Base-by-base conservation (phyloP, 2,797 vertebrate species). In the Anguilla obscura region DNA sequence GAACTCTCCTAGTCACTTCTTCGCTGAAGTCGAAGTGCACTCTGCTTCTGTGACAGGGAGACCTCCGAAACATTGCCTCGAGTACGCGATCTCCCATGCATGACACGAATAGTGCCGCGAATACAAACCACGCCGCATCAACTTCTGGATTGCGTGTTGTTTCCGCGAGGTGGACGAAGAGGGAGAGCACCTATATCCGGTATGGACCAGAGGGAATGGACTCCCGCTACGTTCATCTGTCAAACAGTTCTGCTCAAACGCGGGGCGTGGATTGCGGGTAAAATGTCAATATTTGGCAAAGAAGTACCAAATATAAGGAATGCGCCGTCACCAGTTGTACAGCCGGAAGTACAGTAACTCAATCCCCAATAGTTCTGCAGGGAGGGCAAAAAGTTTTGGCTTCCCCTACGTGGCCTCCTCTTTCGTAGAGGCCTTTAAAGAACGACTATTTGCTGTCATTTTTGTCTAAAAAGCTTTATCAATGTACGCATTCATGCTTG, bases 21-120 rank as follows among this genome's bases (percentile, higher is more conserved):
- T 96, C 96, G 86, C 96, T 96, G 94, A 97, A 97, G 94, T 97
- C 96, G 93, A 97, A 97, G 89, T 96, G 95, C 93, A 96, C 94
- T 94, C 94, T 95, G 94, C 95, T 92, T 93, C 95, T 95, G 94
- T 94, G 94, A 93, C 95, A 95, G 88, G 96, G 96, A 89, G 96
- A 96, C 92, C 94, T 93, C 92, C 94, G 95, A 93, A 94, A 94
- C 96, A 97, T 97, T 33, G 91, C 94, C 93, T 94, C 88, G 21
- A 91, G 90, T 93, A 90, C 18, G 21, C 83, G 40, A 69, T 48
- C 33, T n/a, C 12, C 30, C 66, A 16, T 56, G 83, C 87, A 50
- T 84, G 52, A 21, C 45, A 54, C 86, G 14, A 56, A 56, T 16
- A 56, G 54, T 14, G 54, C 10, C 63, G 63, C 63, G 21, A 66